These are phyloP conservation scores for Apamea monoglypha DNA, from an alignment of 2,888 invertebrate species.

Conservation along the genomic window DNA sequence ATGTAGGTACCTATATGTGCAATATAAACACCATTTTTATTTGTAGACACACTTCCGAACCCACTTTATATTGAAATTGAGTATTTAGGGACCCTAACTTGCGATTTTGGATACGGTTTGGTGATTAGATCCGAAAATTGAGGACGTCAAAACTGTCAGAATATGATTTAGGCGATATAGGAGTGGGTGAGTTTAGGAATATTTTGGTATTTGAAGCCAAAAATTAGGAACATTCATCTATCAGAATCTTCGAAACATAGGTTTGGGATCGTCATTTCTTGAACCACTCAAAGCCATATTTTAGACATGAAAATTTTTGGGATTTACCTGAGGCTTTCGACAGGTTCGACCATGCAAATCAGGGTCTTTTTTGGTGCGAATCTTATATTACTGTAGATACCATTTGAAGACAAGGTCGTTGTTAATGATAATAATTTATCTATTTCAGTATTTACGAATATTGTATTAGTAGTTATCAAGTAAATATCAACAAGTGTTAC, in stretches of 20 bases:
- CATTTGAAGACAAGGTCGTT: background rate
- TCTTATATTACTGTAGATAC: background rate
- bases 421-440: conserved; percentile 24
- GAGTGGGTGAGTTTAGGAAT: background rate
- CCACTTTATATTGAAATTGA: conserved; percentile 1
- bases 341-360: background rate
- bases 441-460: conserved; percentile 36
- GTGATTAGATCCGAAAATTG: conserved; percentile 13
- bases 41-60: conserved; percentile 49
- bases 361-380: background rate
- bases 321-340: conserved; percentile 27
- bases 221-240: background rate
- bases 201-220: background rate
- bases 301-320: background rate
- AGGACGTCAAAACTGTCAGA: background rate
- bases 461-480: conserved; percentile 37
- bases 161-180: background rate
- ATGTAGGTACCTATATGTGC: conserved; percentile 21
- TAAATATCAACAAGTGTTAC: conserved; percentile 47
- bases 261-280: background rate
- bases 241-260: background rate
- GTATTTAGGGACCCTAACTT: background rate
- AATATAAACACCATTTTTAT: conserved; percentile 37
- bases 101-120: background rate
- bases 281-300: background rate